These are phyloP conservation scores for Pyrocoelia pectoralis DNA, from an alignment of 2,888 invertebrate genomes.

Conservation along the genomic window DNA sequence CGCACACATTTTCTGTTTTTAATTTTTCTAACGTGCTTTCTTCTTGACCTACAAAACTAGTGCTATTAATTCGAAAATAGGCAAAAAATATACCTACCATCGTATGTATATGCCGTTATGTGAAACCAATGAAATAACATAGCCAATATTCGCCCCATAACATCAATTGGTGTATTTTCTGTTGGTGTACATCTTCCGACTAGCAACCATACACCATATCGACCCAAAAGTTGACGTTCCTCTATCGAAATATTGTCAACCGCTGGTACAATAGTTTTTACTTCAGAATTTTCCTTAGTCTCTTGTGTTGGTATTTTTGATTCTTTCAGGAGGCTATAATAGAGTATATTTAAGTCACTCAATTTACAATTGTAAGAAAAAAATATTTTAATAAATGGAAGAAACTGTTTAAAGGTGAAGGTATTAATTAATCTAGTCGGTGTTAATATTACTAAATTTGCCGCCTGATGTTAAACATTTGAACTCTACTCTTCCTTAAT, in stretches of 20 bases:
- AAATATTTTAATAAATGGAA: too few species aligned
- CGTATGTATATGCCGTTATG: constrained; percentile 95
- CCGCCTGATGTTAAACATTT: too few species aligned
- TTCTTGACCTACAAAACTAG: constrained; percentile 69
- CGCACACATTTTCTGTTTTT: constrained; percentile 91
- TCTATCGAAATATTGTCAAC: constrained; percentile 80
- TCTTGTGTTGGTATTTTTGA: constrained; percentile 84
- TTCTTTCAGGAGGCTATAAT: constrained; percentile 82
- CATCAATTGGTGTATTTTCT: constrained; percentile 78
- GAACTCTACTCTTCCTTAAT: too few species aligned
- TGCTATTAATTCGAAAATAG: too few species aligned
- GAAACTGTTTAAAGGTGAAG: too few species aligned
- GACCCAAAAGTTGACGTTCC: constrained; percentile 87
- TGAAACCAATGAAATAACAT: constrained; percentile 99
- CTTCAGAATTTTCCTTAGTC: constrained; percentile 61
- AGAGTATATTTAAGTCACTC: too few species aligned
- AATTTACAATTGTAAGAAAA: too few species aligned
- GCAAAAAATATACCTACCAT: too few species aligned
- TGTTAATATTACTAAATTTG: too few species aligned
- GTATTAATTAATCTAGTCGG: too few species aligned
- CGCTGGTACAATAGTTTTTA: constrained; percentile 59
- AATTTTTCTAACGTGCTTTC: constrained; percentile 91
- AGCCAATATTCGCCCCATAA: constrained; percentile 89
- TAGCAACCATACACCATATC: constrained; percentile 97
- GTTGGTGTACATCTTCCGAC: constrained; percentile 90